phyloP scores from a whole-genome alignment of 2,888 invertebrate genomes.

The Drosophila tripunctata region DNA sequence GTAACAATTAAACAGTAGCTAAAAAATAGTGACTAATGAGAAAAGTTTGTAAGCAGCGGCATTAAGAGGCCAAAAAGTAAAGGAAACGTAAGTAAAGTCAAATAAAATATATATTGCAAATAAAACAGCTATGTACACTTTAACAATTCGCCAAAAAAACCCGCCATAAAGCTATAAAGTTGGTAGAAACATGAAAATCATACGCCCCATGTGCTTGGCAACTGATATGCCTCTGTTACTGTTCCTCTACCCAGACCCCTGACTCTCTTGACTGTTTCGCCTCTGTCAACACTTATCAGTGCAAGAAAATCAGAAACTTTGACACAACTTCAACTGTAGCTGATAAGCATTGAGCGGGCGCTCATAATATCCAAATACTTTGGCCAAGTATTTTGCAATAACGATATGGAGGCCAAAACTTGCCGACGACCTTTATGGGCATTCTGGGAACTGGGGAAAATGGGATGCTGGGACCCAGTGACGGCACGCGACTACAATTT shows the following conservation, averaged over 20 bases:
- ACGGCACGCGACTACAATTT: slow-evolving; percentile 16
- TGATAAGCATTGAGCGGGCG: slow-evolving; percentile 60
- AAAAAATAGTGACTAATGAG: slow-evolving; percentile 78
- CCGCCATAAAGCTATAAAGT: slow-evolving; percentile 33
- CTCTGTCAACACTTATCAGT: slow-evolving; percentile 32
- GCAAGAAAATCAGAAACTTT: slow-evolving; percentile 46
- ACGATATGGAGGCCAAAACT: slow-evolving; percentile 34
- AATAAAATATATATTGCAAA: slow-evolving; percentile 19
- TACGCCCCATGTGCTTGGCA: slow-evolving; percentile 1
- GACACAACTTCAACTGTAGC: slow-evolving; percentile 49
- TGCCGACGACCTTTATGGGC: slow-evolving; percentile 50
- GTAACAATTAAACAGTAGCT: slow-evolving; percentile 74
- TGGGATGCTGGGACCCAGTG: slow-evolving; percentile 2
- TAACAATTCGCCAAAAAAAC: slow-evolving; percentile 18
- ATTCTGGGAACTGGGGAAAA: slow-evolving; percentile 39
- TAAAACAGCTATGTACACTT: slow-evolving; percentile 8
- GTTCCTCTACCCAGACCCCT: background rate
- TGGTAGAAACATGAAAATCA: slow-evolving; percentile 38
- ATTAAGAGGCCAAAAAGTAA: slow-evolving; percentile 44
- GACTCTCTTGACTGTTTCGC: no score
- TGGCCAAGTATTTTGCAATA: slow-evolving; percentile 54
- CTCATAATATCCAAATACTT: slow-evolving; percentile 55
- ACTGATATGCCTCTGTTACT: background rate
- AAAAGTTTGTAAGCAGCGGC: slow-evolving; percentile 61
- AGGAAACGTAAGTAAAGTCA: slow-evolving; percentile 48